Base-by-base conservation (phyloP, 2,888 invertebrate genomes). In the Microctonus aethiopoides region DNA sequence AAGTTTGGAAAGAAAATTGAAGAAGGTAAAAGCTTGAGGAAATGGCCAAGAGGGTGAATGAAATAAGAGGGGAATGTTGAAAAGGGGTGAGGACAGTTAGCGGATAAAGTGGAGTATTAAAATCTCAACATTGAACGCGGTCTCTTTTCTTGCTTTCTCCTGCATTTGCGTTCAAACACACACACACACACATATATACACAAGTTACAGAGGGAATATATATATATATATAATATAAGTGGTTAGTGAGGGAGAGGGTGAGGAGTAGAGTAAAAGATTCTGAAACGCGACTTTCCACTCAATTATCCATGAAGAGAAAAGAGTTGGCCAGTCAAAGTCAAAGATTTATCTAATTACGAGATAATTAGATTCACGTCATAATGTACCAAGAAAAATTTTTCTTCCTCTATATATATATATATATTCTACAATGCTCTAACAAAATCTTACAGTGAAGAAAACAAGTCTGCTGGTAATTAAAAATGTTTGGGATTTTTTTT, bases 311-410 rank as follows among this genome's bases (percentile, higher is more conserved):
- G 64, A 64, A 64, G 34, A 22, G 54, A 32, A 64, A 64, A 64
- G 64, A 22, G n/a, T n/a, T n/a, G 36, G 52, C 52, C 20, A 64
- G 64, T 62, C 62, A 64, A 64, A 64, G 72, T 73, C 77, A 78
- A 76, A 77, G 72, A 70, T 63, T 66, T 70, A 67, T 71, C 72
- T 77, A 76, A 78, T 78, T 78, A 77, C 63, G 63, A 54, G 63
- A 72, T 75, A 77, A 77, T 77, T 76, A 77, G 75, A 51, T 64
- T 61, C 39, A 34, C 26, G 20, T 51, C 26, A 46, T 46, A 16
- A 16, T 46, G 20, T 46, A 7, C 46, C 9, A 7, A 20, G 46
- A 46, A 7, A 46, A 46, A 46, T 46, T 41, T 3, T 7, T 46
- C 1, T 6, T 16, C 20, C 34, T 59, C 16, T 34, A n/a, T n/a